Conservation (phyloP, 1,140 invertebrate genomes). For the Dufourea novaeangliae region DNA sequence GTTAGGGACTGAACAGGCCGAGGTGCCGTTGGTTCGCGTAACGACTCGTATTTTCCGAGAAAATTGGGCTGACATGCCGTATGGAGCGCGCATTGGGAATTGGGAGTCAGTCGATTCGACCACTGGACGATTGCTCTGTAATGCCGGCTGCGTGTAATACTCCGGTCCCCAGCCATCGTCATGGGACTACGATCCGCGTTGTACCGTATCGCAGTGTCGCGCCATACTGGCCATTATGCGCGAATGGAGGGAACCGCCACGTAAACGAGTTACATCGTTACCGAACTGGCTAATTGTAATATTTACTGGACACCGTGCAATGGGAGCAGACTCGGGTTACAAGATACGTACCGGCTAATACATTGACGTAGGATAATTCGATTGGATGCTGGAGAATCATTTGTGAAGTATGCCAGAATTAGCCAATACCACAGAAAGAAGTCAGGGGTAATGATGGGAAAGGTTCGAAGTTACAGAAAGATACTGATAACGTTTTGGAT, state of each 20-base stretch:
- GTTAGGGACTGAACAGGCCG: not conserved
- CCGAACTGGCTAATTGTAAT: conserved; percentile 59
- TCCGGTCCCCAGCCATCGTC: conserved; percentile 20
- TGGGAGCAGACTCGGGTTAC: not conserved
- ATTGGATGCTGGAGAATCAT: not conserved
- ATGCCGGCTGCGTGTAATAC: conserved; percentile 51
- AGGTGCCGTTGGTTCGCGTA: conserved; percentile 12
- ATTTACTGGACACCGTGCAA: conserved; percentile 49
- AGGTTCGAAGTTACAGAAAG: no score
- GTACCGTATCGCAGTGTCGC: conserved; percentile 34
- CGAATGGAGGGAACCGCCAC: conserved; percentile 40
- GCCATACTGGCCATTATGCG: conserved; percentile 39
- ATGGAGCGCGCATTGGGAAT: conserved; percentile 56
- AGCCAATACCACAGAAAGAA: not conserved
- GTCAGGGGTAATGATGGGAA: no score
- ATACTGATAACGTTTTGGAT: no score
- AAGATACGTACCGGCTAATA: not conserved
- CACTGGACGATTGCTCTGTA: conserved; percentile 56
- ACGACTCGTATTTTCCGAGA: conserved; percentile 59
- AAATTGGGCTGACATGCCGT: conserved; percentile 62
- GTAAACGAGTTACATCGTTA: conserved; percentile 67
- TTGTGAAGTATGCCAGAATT: conserved; percentile 1
- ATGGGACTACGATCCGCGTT: conserved; percentile 42
- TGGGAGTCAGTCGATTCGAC: conserved; percentile 60
- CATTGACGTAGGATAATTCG: not conserved